Evolutionary conservation across 2,797 vertebrate species (phyloP).

Genomic region (Tadarida brasiliensis): DNA sequence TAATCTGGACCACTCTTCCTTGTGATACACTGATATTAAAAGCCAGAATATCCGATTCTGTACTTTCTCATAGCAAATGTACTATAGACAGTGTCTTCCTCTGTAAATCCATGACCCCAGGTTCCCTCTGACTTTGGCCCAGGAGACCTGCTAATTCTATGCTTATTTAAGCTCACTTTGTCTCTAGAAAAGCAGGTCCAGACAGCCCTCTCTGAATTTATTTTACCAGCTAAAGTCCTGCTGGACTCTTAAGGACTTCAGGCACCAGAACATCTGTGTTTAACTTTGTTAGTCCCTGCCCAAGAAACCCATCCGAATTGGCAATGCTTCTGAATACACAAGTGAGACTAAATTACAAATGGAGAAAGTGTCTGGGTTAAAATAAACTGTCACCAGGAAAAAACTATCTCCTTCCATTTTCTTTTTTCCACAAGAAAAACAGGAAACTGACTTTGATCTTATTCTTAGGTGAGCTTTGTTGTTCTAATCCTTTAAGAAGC

Average conservation of each 20-base stretch:
- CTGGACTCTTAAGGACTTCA: slow-evolving; percentile 81
- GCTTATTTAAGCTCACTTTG: slow-evolving; percentile 74
- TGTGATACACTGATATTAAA: slow-evolving; percentile 17
- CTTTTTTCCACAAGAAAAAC: slow-evolving; percentile 62
- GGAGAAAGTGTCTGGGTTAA: slow-evolving; percentile 84
- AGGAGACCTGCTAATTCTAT: slow-evolving; percentile 60
- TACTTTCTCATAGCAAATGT: background rate
- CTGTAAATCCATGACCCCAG: slow-evolving; percentile 3
- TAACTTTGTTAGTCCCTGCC: slow-evolving; percentile 83
- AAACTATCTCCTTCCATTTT: slow-evolving; percentile 78
- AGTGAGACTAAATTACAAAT: slow-evolving; percentile 84
- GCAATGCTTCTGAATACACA: slow-evolving; percentile 85
- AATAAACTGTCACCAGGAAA: slow-evolving; percentile 87
- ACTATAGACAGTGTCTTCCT: background rate
- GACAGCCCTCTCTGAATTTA: slow-evolving; percentile 84
- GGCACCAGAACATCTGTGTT: slow-evolving; percentile 86
- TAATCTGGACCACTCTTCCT: slow-evolving; percentile 29
- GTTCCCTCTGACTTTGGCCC: slow-evolving; percentile 64
- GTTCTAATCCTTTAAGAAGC: slow-evolving; percentile 73
- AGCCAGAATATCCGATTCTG: background rate
- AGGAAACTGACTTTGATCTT: slow-evolving; percentile 79
- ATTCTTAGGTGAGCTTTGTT: slow-evolving; percentile 81
- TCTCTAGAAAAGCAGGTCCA: slow-evolving; percentile 78
- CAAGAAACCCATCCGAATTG: slow-evolving; percentile 85
- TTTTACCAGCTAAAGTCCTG: slow-evolving; percentile 81